These are phyloP conservation scores for Hypomesus transpacificus DNA, from an alignment of 2,113 vertebrate species.

Conservation along the genomic window DNA sequence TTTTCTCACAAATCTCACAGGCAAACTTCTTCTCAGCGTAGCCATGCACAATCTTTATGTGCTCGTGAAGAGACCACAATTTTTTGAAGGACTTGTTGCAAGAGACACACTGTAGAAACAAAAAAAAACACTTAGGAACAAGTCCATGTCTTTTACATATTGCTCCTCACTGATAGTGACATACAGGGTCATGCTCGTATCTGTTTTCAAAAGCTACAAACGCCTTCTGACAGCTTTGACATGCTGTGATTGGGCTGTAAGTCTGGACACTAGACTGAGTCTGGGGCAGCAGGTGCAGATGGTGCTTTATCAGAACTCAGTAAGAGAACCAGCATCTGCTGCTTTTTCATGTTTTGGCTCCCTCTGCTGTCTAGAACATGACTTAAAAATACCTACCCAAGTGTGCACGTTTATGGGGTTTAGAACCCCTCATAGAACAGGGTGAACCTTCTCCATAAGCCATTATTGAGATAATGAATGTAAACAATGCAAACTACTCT, in stretches of 20 bases:
- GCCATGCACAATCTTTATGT: slow-evolving; percentile 98
- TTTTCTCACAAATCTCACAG: slow-evolving; percentile 98
- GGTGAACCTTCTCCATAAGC: neutral
- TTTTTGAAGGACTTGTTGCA: slow-evolving; percentile 99
- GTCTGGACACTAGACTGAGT: too few relatives aligned
- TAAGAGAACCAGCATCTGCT: neutral
- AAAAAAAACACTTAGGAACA: neutral
- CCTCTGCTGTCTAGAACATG: slow-evolving; percentile 56
- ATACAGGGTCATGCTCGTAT: too few relatives aligned
- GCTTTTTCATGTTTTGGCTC: slow-evolving; percentile 35
- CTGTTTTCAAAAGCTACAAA: too few relatives aligned
- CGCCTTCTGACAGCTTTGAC: too few relatives aligned
- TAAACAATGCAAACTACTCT: neutral
- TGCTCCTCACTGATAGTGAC: too few relatives aligned
- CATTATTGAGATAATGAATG: neutral
- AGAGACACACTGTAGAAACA: slow-evolving; percentile 83
- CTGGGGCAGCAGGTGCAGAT: neutral
- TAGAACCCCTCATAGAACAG: neutral
- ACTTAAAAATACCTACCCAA: neutral
- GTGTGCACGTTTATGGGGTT: too few relatives aligned
- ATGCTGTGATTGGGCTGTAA: too few relatives aligned
- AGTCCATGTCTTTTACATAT: too few relatives aligned
- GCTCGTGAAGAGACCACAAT: slow-evolving; percentile 98
- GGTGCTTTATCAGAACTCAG: neutral
- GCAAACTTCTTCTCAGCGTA: slow-evolving; percentile 99